Evolutionary conservation across 2,888 invertebrate genomes (phyloP), one percentile per base, ranked within the genome.

Genomic region (Agonopterix heracliana): DNA sequence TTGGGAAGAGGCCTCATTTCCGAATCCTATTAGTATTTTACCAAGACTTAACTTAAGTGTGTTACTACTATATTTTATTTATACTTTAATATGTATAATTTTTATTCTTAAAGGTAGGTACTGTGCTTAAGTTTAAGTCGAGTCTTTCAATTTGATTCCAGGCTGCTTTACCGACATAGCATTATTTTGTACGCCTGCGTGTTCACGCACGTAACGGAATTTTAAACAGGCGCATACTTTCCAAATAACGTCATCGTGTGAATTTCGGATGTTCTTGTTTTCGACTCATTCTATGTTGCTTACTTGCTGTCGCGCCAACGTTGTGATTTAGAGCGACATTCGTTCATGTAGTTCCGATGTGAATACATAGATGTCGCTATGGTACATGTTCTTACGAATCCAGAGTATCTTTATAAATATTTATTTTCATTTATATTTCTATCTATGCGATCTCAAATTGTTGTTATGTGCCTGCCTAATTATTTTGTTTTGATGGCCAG

Each of bases 141-240:
- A n/a, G n/a, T n/a, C n/a, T n/a, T 26, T 1, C 26, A 26, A 26
- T 26, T 26, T 26, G 26, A 26, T 26, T 26, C 26, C 26, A 1
- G 26, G 26, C 26, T 26, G 26, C 7, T 26, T 26, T 5, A 26
- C 7, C 26, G 26, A 26, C 38, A 48, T 41, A 45, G 40, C 5
- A 26, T 5, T 26, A 26, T 49, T 47, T 45, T 11, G 44, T 41
- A 34, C 40, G 12, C 13, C 46, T 45, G 59, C 55, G 54, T 65
- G 58, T 63, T 72, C 70, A 71, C 26, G 26, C 26, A 26, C 1
- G 26, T 73, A 78, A 71, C 75, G 70, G 77, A 78, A 78, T 81
- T 72, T 71, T 64, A 77, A 80, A 71, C 75, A 78, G 74, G 66
- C 71, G 61, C 78, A 81, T 84, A 78, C 82, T 83, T 86, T 82